Base-by-base conservation (phyloP, 2,888 invertebrate genomes). In the Spisula subtruncata region DNA sequence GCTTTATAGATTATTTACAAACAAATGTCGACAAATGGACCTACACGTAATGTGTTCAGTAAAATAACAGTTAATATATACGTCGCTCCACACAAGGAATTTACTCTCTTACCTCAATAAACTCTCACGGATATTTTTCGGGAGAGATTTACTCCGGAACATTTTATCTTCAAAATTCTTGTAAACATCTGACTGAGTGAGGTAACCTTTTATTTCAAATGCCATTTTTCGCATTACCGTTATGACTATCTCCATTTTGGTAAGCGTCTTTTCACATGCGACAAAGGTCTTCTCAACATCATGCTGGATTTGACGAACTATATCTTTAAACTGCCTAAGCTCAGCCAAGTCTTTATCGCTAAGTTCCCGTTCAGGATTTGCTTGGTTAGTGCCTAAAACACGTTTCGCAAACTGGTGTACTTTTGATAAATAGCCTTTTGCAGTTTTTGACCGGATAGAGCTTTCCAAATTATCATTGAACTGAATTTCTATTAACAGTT, bases 381-480 rank as follows among this genome's bases (percentile, higher is more conserved):
- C 12, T 12, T 48, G 8, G 5, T 48, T 2, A 8, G 0, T 95
- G 95, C 56, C 81, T 71, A 8, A n/a, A 71, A n/a, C 35, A 41
- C 18, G 4, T 66, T 6, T 12, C 41, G 20, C 14, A 25, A 81
- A 8, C 1, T 20, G 29, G 4, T 41, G 6, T 32, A 79, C 35
- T 25, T 79, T 5, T 25, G 12, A 25, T 81, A 48, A 81, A 1
- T 35, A 48, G n/a, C n/a, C 0, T n/a, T 41, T 25, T 46, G 25
- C 46, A n/a, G 12, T 46, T 35, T 25, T 20, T 20, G 29, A 81
- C 41, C 8, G 41, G 51, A 46, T 81, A 81, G 48, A 48, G n/a
- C 35, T 32, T 12, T 35, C 18, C 35, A 75, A 35, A 16, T 32
- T 75, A 12, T 75, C 35, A 2, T 75, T 1, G 18, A 75, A 75